Conservation (phyloP, 2,113 vertebrate genomes). For the Tachysurus vachellii region DNA sequence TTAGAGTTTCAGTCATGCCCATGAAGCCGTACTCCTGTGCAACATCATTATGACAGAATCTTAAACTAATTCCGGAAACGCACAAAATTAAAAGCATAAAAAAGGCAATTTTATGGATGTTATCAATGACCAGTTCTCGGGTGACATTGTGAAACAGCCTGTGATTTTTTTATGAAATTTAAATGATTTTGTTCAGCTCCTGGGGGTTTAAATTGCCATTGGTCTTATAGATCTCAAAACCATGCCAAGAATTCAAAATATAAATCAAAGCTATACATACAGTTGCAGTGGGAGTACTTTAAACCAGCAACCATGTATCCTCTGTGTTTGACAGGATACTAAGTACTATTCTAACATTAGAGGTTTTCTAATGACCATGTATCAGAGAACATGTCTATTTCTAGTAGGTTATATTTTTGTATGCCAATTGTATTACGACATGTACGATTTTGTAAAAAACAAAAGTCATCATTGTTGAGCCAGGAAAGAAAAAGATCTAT, state of each 20-base stretch:
- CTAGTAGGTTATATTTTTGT: background rate
- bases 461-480: background rate
- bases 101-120: background rate
- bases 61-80: background rate
- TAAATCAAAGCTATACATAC: background rate
- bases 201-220: background rate
- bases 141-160: background rate
- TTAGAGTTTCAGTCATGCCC: conserved; percentile 11
- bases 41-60: conserved; percentile 34
- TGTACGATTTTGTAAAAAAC: background rate
- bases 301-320: background rate
- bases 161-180: background rate
- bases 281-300: background rate
- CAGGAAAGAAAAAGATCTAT: background rate
- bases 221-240: background rate
- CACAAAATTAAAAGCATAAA: background rate
- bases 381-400: background rate
- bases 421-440: background rate
- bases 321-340: conserved; percentile 3
- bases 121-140: background rate
- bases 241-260: background rate
- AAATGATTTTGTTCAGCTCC: background rate
- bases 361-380: background rate
- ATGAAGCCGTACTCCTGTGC: conserved; percentile 11
- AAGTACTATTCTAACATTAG: background rate